A percentile compares a stretch with the other conserved stretches of the same genome.
Evolutionary conservation across 2,888 invertebrate genomes (phyloP).

Genomic region (Xylota sylvarum): DNA sequence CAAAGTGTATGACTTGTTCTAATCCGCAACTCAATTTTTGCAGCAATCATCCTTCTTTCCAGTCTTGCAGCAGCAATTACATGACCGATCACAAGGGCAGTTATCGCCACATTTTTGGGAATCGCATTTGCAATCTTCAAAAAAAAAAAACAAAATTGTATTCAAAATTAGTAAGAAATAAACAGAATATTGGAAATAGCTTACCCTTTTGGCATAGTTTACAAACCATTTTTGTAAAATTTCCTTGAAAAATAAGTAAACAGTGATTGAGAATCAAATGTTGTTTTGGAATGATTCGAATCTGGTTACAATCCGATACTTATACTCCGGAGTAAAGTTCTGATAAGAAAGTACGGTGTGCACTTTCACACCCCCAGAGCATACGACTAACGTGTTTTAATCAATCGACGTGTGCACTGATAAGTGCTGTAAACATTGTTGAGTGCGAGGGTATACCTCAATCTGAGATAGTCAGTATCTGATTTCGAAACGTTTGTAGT

Average conservation of each 20-base stretch:
- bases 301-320: background rate
- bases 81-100: constrained; percentile 33
- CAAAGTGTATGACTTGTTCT: no score
- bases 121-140: constrained; percentile 49
- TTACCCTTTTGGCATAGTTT: constrained; percentile 40
- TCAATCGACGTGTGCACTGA: constrained; percentile 35
- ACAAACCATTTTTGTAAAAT: constrained; percentile 38
- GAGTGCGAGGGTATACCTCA: background rate
- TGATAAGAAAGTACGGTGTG: constrained; percentile 39
- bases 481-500: no score
- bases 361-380: constrained; percentile 34
- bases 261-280: background rate
- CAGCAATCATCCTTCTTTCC: constrained; percentile 34
- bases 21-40: background rate
- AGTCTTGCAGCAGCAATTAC: constrained; percentile 28
- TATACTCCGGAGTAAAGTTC: background rate
- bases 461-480: background rate
- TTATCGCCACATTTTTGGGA: constrained; percentile 35
- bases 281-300: background rate
- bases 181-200: background rate
- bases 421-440: background rate
- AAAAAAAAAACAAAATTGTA: background rate
- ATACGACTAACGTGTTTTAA: background rate
- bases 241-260: background rate
- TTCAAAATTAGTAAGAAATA: background rate